A percentile compares a stretch with the other conserved stretches of the same genome.
phyloP scores from a whole-genome alignment of 2,888 invertebrate genomes.

The Ophion ventricosus region DNA sequence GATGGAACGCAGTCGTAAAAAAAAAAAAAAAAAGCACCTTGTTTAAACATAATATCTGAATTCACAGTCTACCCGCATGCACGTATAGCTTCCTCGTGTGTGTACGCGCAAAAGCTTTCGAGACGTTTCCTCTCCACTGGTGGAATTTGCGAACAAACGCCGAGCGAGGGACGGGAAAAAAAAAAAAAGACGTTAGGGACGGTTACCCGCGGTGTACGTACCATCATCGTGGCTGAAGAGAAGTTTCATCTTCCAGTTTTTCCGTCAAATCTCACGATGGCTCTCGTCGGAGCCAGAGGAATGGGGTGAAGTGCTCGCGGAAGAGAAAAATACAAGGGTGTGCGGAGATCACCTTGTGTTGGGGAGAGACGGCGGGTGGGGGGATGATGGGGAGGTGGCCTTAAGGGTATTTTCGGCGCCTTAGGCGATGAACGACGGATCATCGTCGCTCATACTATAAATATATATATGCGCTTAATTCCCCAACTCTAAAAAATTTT shows the following conservation, averaged over 20 bases:
- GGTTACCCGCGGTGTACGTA: slow-evolving; percentile 41
- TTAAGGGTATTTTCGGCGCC: slow-evolving; percentile 61
- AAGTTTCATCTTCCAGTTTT: slow-evolving; percentile 66
- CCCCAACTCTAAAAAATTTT: no score
- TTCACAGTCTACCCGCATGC: slow-evolving; percentile 1
- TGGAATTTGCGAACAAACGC: slow-evolving; percentile 39
- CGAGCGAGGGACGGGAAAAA: slow-evolving; percentile 3
- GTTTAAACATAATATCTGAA: slow-evolving; percentile 8
- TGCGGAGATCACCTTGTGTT: slow-evolving; percentile 6
- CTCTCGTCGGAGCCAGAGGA: slow-evolving; percentile 28
- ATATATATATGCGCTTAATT: no score
- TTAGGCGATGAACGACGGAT: slow-evolving; percentile 60
- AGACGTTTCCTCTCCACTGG: slow-evolving; percentile 39
- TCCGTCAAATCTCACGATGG: slow-evolving; percentile 63
- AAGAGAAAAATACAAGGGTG: slow-evolving; percentile 10
- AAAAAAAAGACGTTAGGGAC: slow-evolving; percentile 47
- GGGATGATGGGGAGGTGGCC: slow-evolving; percentile 39
- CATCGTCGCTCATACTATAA: neutral
- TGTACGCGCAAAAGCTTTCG: slow-evolving; percentile 19
- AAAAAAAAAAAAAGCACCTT: slow-evolving; percentile 5
- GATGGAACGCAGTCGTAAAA: neutral
- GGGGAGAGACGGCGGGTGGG: neutral
- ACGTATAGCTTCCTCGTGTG: neutral
- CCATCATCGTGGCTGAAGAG: slow-evolving; percentile 38
- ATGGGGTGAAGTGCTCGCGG: slow-evolving; percentile 17